A percentile compares a stretch with the other conserved stretches of the same genome.
Evolutionary conservation across 2,797 vertebrate genomes (phyloP).

Genomic region (Decapterus maruadsi): DNA sequence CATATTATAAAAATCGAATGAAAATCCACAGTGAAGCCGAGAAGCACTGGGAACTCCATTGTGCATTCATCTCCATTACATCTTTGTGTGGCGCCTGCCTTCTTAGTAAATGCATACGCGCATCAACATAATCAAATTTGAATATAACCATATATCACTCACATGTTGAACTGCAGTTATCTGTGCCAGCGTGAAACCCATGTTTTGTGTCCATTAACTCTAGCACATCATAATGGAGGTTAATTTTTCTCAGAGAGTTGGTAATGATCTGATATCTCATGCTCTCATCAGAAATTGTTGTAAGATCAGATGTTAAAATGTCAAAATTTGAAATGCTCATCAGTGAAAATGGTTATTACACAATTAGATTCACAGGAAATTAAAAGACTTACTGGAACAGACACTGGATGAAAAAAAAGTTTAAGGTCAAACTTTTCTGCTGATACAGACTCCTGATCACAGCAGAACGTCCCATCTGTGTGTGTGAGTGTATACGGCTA

Average conservation of each 20-base stretch:
- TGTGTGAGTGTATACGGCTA: conserved; percentile 3
- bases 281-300: background rate
- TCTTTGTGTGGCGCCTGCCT: background rate
- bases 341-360: background rate
- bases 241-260: background rate
- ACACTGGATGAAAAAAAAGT: conserved; percentile 1
- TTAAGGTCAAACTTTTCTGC: conserved; percentile 23
- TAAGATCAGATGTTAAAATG: background rate
- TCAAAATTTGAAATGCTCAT: background rate
- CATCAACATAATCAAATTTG: too few species aligned
- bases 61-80: background rate
- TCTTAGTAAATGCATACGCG: background rate
- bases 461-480: background rate
- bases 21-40: background rate
- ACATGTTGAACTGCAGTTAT: too few species aligned
- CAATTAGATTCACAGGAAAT: too few species aligned
- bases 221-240: background rate
- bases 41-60: background rate
- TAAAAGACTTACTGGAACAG: background rate
- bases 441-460: conserved; percentile 32
- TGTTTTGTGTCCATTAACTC: too few species aligned
- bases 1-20: background rate
- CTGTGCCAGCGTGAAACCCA: too few species aligned
- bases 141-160: too few species aligned
- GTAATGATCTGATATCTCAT: too few species aligned